Percentiles rank a stretch among this genome's conserved stretches.
Conservation (phyloP, 2,888 invertebrate species). For the Nesidiocoris tenuis region DNA sequence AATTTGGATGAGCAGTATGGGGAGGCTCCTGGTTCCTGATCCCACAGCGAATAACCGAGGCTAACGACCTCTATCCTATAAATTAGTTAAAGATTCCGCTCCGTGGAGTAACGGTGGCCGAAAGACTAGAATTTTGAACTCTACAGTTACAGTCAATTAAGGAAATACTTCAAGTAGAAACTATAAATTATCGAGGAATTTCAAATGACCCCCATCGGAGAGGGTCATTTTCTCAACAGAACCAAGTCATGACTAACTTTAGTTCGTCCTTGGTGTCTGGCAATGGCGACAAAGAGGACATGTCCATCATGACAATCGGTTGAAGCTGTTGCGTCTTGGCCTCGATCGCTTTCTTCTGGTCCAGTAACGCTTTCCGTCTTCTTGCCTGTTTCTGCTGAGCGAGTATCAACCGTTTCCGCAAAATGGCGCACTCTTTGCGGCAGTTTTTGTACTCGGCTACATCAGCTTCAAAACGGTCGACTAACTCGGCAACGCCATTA, state of each 20-base stretch:
- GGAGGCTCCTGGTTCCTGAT: too few species aligned
- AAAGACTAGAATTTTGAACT: too few species aligned
- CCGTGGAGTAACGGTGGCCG: too few species aligned
- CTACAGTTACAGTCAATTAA: too few species aligned
- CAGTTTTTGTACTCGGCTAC: slow-evolving; percentile 14
- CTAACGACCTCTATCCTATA: too few species aligned
- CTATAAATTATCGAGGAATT: too few species aligned
- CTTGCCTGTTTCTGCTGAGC: slow-evolving; percentile 24
- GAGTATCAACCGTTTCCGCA: slow-evolving; percentile 21
- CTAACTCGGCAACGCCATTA: slow-evolving; percentile 20
- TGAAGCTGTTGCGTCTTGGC: slow-evolving; percentile 25
- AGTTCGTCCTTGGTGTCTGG: slow-evolving; percentile 22
- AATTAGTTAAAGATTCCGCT: too few species aligned
- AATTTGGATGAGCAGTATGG: too few species aligned
- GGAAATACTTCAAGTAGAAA: too few species aligned
- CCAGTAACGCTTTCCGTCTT: slow-evolving; percentile 19
- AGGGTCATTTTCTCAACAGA: too few species aligned
- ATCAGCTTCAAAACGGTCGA: slow-evolving; percentile 17
- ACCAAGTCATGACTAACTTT: slow-evolving; percentile 38
- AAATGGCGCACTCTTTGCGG: slow-evolving; percentile 12
- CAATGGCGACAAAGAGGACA: slow-evolving; percentile 28
- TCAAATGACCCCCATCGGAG: too few species aligned
- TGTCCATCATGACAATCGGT: slow-evolving; percentile 29
- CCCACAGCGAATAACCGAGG: too few species aligned
- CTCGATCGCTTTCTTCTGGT: slow-evolving; percentile 25